phyloP scores from a whole-genome alignment of 1,140 invertebrate species.

The Saccostrea echinata region DNA sequence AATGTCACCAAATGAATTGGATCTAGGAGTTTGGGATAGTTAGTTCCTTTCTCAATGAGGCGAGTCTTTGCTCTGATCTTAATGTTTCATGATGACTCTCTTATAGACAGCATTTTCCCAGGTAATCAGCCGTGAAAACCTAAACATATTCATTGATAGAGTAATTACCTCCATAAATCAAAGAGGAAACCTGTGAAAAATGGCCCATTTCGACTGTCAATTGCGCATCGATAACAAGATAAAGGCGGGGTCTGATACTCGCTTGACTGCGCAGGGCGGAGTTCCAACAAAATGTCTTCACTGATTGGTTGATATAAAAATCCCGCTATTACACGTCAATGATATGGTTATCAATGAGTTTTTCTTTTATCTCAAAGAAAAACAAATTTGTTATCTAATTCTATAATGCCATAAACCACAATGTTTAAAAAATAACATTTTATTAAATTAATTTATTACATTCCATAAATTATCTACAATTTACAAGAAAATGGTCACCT shows the following conservation, averaged over 20 bases:
- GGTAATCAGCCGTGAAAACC: constrained; percentile 53
- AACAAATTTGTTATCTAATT: constrained; percentile 22
- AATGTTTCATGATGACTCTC: constrained; percentile 43
- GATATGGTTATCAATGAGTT: not conserved
- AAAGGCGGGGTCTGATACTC: not conserved
- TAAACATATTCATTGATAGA: constrained; percentile 52
- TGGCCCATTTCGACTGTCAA: constrained; percentile 41
- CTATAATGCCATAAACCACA: constrained; percentile 17
- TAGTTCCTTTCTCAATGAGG: constrained; percentile 37
- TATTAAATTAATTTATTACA: constrained; percentile 42
- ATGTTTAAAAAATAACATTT: not conserved
- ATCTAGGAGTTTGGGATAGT: not conserved
- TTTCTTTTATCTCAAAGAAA: constrained; percentile 30
- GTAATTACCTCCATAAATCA: constrained; percentile 52
- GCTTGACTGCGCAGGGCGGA: constrained; percentile 4
- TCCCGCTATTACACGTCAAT: constrained; percentile 32
- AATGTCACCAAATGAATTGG: constrained; percentile 35
- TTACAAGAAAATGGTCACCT: not conserved
- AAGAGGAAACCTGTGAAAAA: constrained; percentile 37
- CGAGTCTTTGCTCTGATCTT: constrained; percentile 25
- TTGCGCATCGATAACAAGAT: constrained; percentile 31
- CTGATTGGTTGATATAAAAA: constrained; percentile 26
- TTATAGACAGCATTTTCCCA: constrained; percentile 48
- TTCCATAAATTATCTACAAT: not conserved
- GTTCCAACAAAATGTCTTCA: not conserved